phyloP scores from a whole-genome alignment of 2,888 invertebrate species.

The Cynaeus angustus region DNA sequence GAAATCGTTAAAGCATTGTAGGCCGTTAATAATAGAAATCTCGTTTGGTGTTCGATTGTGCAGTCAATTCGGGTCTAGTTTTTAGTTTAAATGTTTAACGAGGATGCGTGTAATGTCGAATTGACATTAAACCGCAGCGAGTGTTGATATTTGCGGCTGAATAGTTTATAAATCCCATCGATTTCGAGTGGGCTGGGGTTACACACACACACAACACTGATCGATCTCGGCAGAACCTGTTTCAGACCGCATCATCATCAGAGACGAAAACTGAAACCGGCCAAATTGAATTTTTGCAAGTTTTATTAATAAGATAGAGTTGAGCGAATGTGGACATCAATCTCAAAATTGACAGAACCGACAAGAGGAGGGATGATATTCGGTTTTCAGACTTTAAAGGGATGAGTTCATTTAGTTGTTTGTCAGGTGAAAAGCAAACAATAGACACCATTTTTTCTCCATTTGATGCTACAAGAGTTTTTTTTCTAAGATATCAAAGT shows the following conservation, averaged over 20 bases:
- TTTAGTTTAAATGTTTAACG: conserved; percentile 61
- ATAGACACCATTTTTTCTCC: too few species aligned
- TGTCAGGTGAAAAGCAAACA: too few species aligned
- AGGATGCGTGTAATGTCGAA: conserved; percentile 66
- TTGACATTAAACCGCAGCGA: conserved; percentile 65
- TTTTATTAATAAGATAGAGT: conserved; percentile 31
- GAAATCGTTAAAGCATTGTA: conserved; percentile 57
- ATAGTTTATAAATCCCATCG: conserved; percentile 62
- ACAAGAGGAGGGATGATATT: conserved; percentile 12
- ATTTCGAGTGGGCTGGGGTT: conserved; percentile 53
- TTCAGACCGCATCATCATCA: conserved; percentile 37
- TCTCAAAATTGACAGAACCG: conserved; percentile 17
- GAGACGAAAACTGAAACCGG: conserved; percentile 34
- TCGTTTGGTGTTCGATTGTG: conserved; percentile 55
- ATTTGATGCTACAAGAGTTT: too few species aligned
- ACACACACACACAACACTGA: conserved; percentile 36
- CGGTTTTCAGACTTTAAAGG: conserved; percentile 7
- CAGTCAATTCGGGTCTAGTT: conserved; percentile 60
- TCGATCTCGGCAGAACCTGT: conserved; percentile 39
- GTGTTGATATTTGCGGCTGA: conserved; percentile 64
- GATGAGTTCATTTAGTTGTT: too few species aligned
- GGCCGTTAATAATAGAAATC: conserved; percentile 56
- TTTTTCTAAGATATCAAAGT: too few species aligned
- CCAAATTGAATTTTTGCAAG: conserved; percentile 36
- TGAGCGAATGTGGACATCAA: conserved; percentile 16